phyloP scores from a whole-genome alignment of 1,140 invertebrate genomes.

The Drosophila rhopaloa region DNA sequence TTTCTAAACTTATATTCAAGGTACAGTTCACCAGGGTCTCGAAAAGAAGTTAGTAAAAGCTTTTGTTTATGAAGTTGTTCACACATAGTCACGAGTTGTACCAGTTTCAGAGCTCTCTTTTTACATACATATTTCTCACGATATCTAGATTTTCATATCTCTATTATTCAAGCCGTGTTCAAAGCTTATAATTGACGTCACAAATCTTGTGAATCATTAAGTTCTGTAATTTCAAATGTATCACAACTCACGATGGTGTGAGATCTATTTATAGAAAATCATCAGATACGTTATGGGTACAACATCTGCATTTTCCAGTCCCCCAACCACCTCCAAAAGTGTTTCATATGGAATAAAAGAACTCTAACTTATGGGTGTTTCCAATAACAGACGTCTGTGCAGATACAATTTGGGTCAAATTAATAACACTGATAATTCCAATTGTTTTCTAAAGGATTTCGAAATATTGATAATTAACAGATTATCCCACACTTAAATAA shows the following conservation, averaged over 20 bases:
- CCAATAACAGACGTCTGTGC: conserved; percentile 20
- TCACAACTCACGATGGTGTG: conserved; percentile 14
- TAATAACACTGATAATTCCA: not conserved
- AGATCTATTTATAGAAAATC: conserved; percentile 27
- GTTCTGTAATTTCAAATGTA: conserved; percentile 25
- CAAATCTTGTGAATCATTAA: conserved; percentile 25
- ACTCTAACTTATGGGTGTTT: conserved; percentile 19
- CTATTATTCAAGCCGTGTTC: conserved; percentile 1
- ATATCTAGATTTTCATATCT: conserved; percentile 10
- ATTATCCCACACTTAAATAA: too few relatives aligned
- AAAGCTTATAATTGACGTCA: conserved; percentile 43
- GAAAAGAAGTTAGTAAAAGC: conserved; percentile 31
- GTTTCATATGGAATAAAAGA: not conserved
- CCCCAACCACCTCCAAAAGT: conserved; percentile 3
- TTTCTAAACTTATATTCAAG: conserved; percentile 31
- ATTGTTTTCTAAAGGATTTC: not conserved
- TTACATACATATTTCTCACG: too few relatives aligned
- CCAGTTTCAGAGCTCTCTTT: conserved; percentile 1
- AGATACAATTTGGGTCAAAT: conserved; percentile 4
- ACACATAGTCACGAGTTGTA: conserved; percentile 59
- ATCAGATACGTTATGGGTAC: conserved; percentile 25
- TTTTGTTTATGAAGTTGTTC: conserved; percentile 57
- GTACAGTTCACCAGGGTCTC: conserved; percentile 56
- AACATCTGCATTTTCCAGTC: conserved; percentile 7
- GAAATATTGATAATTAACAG: too few relatives aligned